A percentile compares a stretch with the other conserved stretches of the same genome.
Conservation (phyloP, 2,888 invertebrate species). For the Tachina grossa region DNA sequence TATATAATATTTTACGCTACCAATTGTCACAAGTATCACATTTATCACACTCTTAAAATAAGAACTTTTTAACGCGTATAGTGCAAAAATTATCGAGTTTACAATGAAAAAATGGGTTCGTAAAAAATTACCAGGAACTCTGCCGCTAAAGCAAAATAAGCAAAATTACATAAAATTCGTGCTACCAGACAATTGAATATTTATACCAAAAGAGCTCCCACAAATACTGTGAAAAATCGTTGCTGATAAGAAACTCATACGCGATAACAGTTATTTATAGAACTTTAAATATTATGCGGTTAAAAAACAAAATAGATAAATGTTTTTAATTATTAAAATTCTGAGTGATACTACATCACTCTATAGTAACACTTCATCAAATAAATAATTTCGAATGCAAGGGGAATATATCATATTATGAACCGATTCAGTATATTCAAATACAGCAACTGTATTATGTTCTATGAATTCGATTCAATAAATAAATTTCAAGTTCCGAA, state of each 20-base stretch:
- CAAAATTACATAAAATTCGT: conserved; percentile 42
- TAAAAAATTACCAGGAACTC: conserved; percentile 18
- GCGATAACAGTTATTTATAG: conserved; percentile 20
- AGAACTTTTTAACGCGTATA: background rate
- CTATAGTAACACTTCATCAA: no score
- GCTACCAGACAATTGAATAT: conserved; percentile 44
- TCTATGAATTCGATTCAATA: no score
- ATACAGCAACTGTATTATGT: no score
- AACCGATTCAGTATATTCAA: no score
- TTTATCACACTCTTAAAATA: background rate
- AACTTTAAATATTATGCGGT: conserved; percentile 1
- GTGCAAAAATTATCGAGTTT: background rate
- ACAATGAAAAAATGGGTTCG: conserved; percentile 11
- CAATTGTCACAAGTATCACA: conserved; percentile 21
- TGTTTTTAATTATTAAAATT: background rate
- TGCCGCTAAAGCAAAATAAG: conserved; percentile 51
- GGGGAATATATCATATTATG: no score
- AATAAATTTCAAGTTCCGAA: no score
- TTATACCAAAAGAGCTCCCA: background rate
- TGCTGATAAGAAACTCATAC: conserved; percentile 6
- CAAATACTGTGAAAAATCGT: background rate
- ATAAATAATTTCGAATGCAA: no score
- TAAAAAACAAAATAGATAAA: background rate
- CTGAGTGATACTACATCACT: no score
- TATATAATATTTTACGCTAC: conserved; percentile 37